Conservation (phyloP, 2,113 vertebrate species). For the Alces alces region DNA sequence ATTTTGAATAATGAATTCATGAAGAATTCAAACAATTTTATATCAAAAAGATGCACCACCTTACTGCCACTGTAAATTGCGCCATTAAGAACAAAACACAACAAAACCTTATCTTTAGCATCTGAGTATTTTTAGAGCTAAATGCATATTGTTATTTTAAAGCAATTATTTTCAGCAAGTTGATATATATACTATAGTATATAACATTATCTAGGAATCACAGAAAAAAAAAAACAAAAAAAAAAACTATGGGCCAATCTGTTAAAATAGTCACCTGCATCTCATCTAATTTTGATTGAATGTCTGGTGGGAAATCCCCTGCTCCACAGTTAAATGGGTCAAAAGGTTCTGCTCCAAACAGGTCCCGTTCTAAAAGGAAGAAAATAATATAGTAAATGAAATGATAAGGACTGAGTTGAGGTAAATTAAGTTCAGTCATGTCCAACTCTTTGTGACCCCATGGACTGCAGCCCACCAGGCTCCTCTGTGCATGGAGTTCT, state of each 20-base stretch:
- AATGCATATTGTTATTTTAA: not conserved
- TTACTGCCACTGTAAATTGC: not conserved
- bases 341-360: conserved; percentile 97
- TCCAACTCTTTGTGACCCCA: not conserved
- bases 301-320: conserved; percentile 96
- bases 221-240: no score
- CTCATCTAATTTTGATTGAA: conserved; percentile 98
- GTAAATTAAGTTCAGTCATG: not conserved
- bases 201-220: no score
- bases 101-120: not conserved
- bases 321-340: conserved; percentile 97
- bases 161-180: not conserved
- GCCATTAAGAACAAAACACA: not conserved
- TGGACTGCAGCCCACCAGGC: not conserved
- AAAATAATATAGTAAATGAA: conserved; percentile 38
- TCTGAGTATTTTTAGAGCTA: not conserved
- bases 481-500: not conserved
- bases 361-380: conserved; percentile 89
- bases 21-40: not conserved
- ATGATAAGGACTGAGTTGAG: not conserved
- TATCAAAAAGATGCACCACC: not conserved
- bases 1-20: not conserved
- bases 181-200: not conserved
- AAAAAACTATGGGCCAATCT: not conserved
- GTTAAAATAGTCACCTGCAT: conserved; percentile 92